These are phyloP conservation scores for Rhizomys pruinosus DNA, from an alignment of 2,113 vertebrate genomes.

Conservation along the genomic window DNA sequence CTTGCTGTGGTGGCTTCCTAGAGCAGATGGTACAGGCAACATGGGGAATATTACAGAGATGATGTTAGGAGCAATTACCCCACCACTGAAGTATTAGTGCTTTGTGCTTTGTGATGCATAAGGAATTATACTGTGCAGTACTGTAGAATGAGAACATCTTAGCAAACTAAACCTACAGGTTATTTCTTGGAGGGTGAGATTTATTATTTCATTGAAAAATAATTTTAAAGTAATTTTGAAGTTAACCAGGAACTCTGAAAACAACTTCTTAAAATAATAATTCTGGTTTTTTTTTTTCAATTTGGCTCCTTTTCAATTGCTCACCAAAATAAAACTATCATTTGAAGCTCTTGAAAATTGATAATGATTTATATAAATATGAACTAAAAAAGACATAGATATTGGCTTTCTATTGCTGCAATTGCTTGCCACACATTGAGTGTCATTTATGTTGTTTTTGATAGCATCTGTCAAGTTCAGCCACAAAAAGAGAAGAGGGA, in stretches of 20 bases:
- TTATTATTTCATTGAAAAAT: slow-evolving; percentile 26
- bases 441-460: background rate
- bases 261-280: slow-evolving; percentile 8
- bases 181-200: background rate
- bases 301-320: background rate
- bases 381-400: background rate
- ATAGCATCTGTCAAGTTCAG: background rate
- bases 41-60: background rate
- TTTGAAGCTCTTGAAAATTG: background rate
- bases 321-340: background rate
- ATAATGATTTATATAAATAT: background rate
- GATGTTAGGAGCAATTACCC: background rate
- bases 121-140: background rate
- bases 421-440: background rate
- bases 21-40: slow-evolving; percentile 44
- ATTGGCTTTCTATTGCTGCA: background rate
- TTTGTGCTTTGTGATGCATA: background rate
- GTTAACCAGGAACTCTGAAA: background rate
- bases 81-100: background rate
- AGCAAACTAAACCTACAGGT: background rate
- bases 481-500: background rate
- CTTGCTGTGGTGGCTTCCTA: background rate
- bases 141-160: background rate
- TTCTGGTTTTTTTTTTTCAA: slow-evolving; percentile 19
- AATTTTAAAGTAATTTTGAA: background rate